These are phyloP conservation scores for Ploceus nigricollis DNA, from an alignment of 2,113 vertebrate species.

Conservation along the genomic window DNA sequence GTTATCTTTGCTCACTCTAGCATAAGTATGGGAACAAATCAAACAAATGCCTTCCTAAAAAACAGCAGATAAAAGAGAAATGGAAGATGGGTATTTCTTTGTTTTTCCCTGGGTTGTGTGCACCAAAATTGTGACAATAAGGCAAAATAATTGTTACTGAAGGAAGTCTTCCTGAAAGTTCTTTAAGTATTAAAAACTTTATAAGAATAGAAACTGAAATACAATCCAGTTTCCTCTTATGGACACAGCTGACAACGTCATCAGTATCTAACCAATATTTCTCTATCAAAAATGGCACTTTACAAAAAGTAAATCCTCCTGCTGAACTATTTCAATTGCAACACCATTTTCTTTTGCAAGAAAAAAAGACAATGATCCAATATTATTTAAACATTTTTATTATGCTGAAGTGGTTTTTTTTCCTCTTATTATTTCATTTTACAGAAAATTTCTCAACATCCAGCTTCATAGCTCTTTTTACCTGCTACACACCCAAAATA, in stretches of 20 bases:
- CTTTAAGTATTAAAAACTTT: neutral
- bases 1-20: neutral
- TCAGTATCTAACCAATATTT: neutral
- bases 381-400: neutral
- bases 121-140: neutral
- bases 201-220: neutral
- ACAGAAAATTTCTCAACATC: neutral
- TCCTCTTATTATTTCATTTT: neutral
- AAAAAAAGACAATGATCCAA: neutral
- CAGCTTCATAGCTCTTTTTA: neutral
- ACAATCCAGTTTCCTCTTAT: neutral
- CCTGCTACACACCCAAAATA: neutral
- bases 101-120: neutral
- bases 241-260: neutral
- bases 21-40: neutral
- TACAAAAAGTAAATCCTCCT: neutral
- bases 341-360: neutral
- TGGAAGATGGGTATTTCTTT: neutral
- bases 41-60: neutral
- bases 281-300: neutral
- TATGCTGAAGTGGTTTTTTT: rapidly evolving
- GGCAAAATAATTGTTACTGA: neutral
- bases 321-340: neutral
- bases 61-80: neutral
- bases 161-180: neutral